These are phyloP conservation scores for Penaeus japonicus DNA, from an alignment of 1,140 invertebrate species.

Conservation along the genomic window DNA sequence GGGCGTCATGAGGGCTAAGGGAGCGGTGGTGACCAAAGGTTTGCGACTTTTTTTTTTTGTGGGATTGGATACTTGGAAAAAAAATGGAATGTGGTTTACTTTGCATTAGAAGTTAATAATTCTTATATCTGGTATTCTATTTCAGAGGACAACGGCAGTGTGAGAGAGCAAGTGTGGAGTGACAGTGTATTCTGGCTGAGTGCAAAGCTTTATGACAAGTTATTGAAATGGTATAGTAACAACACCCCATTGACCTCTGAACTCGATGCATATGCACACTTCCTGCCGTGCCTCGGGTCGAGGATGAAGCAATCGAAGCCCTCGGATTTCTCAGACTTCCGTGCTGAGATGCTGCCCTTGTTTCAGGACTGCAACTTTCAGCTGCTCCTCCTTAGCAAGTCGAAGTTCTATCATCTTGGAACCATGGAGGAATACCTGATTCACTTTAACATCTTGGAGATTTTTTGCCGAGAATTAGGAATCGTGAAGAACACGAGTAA, in stretches of 20 bases:
- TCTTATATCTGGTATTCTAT: not conserved
- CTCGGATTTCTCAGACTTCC: constrained; percentile 19
- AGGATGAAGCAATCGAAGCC: constrained; percentile 17
- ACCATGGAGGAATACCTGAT: constrained; percentile 54
- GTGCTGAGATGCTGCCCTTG: constrained; percentile 32
- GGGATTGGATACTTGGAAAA: not conserved
- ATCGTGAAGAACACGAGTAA: constrained; percentile 45
- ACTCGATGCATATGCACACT: constrained; percentile 57
- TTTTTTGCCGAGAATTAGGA: constrained; percentile 34
- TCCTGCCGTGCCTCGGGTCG: constrained; percentile 49
- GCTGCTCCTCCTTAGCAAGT: constrained; percentile 39
- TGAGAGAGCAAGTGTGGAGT: constrained; percentile 50
- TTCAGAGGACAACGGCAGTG: not conserved
- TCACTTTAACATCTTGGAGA: constrained; percentile 29
- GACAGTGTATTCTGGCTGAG: constrained; percentile 58
- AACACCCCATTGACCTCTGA: constrained; percentile 30
- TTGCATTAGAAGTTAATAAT: not conserved
- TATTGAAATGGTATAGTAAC: constrained; percentile 46
- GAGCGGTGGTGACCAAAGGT: constrained; percentile 30
- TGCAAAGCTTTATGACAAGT: constrained; percentile 15
- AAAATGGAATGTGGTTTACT: not conserved
- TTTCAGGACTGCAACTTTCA: constrained; percentile 31
- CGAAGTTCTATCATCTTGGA: constrained; percentile 55
- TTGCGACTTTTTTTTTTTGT: not conserved
- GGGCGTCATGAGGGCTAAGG: constrained; percentile 34